These are phyloP conservation scores for Oxyura jamaicensis DNA, from an alignment of 2,113 vertebrate genomes.

Conservation along the genomic window DNA sequence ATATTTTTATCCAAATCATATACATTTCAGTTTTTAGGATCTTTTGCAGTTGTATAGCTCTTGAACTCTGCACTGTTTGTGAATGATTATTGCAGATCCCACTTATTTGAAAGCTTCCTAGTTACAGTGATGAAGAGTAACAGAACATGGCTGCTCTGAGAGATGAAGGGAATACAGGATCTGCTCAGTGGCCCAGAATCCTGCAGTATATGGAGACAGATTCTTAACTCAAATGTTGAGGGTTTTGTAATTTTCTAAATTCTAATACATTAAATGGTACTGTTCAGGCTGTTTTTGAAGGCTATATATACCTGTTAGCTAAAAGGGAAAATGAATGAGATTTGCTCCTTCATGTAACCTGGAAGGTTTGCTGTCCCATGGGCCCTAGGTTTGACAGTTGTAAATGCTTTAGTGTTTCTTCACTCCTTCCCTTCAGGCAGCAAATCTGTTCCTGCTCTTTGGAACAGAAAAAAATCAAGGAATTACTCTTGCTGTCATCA, in stretches of 20 bases:
- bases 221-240: not conserved
- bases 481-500: not conserved
- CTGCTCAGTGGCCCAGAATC: not conserved
- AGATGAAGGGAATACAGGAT: not conserved
- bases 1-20: not conserved
- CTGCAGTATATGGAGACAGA: not conserved
- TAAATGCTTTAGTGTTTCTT: not conserved
- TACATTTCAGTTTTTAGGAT: not conserved
- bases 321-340: not conserved
- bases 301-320: not conserved
- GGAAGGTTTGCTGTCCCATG: not conserved
- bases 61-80: not conserved
- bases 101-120: not conserved
- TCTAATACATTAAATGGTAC: not conserved
- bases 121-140: not conserved
- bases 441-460: not conserved
- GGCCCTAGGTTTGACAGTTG: not conserved
- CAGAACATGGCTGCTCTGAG: not conserved
- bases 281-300: not conserved
- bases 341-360: not conserved
- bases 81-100: not conserved
- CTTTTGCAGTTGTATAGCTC: not conserved
- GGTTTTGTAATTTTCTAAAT: not conserved
- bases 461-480: not conserved
- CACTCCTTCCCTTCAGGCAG: slow-evolving; percentile 6